These are phyloP conservation scores for Styela clava DNA, from an alignment of 23 tunicate species.

Conservation along the genomic window DNA sequence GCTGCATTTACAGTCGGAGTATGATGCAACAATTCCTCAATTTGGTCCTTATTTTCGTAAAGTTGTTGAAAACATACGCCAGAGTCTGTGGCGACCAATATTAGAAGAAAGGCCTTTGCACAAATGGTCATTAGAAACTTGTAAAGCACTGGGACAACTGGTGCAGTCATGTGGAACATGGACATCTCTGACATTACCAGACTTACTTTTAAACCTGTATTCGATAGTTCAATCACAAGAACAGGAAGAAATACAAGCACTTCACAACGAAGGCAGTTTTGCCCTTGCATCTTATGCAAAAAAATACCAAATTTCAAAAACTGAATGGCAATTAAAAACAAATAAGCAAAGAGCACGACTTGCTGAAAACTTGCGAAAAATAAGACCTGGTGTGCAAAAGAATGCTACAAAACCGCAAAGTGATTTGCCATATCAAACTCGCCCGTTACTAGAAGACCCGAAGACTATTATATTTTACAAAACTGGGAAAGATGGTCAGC, in stretches of 20 bases:
- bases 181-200: neutral
- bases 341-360: neutral
- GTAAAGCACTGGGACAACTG: neutral
- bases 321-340: neutral
- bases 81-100: neutral
- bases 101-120: neutral
- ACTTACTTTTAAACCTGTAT: neutral
- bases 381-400: neutral
- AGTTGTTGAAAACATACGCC: neutral
- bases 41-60: conserved; percentile 2
- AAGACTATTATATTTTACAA: neutral
- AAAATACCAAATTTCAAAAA: neutral
- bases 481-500: too few species aligned
- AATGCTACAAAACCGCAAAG: neutral
- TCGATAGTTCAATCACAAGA: neutral
- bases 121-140: neutral
- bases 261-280: neutral
- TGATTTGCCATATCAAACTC: neutral
- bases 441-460: neutral
- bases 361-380: neutral
- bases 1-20: neutral
- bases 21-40: conserved; percentile 8
- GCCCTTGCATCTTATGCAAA: conserved; percentile 15
- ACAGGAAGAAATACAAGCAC: conserved; percentile 1
- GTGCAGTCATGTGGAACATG: neutral